Evolutionary conservation across 2,888 invertebrate species (phyloP), one percentile per base, ranked within the genome.

Genomic region (Amiota mariae): DNA sequence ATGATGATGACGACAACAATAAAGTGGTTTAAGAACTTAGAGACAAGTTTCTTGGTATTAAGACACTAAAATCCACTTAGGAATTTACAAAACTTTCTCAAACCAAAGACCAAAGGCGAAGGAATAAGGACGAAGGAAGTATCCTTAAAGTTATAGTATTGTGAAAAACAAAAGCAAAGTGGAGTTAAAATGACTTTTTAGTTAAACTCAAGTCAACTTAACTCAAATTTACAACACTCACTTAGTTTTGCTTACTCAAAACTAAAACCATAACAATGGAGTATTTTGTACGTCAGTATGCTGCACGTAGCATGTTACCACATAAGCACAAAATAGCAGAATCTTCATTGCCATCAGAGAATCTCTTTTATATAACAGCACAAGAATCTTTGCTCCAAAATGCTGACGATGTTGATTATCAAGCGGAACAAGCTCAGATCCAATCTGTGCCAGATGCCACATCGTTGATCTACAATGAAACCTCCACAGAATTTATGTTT

Each of bases 301-400:
- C 75, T 71, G 80, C 70, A 75, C 76, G 80, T 20, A 82, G 82
- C 72, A 77, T 84, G 71, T 77, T 77, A 66, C 78, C 79, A 77
- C 79, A 82, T 18, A 77, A 76, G 10, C 81, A 74, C 8, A 76
- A 73, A 8, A 54, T 72, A 68, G 75, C 70, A 15, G 70, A 15
- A 66, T 46, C 51, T 70, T n/a, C 54, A 51, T 3, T 51, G 54
- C 13, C 13, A 12, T 12, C 12, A 51, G 81, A 82, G 67, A 79
- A 78, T 61, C 71, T 82, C 49, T 87, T 84, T 74, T 84, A 84
- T 63, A 85, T 85, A 67, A 81, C 80, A 46, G 80, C 81, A 9
- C 83, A 84, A 72, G 77, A 82, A 70, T 79, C 81, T 3, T 72
- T 84, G 75, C 68, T 83, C 54, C 76, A 70, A 2, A 15, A 46